These are phyloP conservation scores for Drosophila cognata DNA, from an alignment of 2,888 invertebrate species.

Conservation along the genomic window DNA sequence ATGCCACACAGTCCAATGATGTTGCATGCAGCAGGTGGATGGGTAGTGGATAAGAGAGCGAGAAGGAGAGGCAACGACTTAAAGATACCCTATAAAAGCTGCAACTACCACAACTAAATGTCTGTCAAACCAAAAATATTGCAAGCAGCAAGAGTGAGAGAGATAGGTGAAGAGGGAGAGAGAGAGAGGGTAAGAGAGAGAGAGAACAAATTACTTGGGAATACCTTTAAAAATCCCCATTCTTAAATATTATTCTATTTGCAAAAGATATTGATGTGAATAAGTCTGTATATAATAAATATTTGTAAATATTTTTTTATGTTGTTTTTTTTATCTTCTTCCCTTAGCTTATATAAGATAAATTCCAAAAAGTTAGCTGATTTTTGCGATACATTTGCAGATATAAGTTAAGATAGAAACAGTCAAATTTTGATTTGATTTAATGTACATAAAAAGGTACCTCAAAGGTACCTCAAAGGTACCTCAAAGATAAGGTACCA, in stretches of 20 bases:
- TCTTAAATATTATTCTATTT: accelerated
- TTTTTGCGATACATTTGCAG: no score
- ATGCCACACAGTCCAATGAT: slow-evolving; percentile 46
- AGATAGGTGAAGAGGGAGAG: neutral
- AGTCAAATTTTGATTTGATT: no score
- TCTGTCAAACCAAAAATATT: neutral
- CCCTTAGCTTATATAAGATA: no score
- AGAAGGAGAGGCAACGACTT: neutral
- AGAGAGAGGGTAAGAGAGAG: neutral
- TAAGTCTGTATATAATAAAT: neutral
- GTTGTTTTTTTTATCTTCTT: no score
- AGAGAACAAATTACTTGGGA: accelerated
- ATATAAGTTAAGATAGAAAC: no score
- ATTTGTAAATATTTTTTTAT: neutral
- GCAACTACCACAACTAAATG: neutral
- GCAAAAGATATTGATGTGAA: neutral
- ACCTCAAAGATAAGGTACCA: no score
- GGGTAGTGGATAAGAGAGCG: neutral
- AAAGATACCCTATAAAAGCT: neutral
- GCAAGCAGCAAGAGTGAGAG: neutral
- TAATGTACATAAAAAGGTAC: no score
- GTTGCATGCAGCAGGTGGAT: slow-evolving; percentile 32
- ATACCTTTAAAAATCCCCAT: neutral
- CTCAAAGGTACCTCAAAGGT: no score
- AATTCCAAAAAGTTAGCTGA: no score